Evolutionary conservation across 2,113 vertebrate genomes (phyloP).

Genomic region (Uria lomvia): DNA sequence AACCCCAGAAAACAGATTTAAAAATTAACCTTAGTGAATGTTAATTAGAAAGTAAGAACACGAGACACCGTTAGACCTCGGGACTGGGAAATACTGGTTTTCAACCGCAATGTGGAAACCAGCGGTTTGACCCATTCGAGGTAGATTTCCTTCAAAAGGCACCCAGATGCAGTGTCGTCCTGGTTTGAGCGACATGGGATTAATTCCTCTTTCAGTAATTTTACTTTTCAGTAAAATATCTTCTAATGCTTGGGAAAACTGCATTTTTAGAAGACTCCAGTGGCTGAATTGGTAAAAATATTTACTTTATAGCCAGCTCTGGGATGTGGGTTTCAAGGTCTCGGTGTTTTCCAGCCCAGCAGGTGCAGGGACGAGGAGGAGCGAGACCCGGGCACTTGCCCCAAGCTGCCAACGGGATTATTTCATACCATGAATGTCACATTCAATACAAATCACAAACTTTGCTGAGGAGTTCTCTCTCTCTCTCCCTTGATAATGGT

Average conservation of each 20-base stretch:
- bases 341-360: background rate
- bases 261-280: background rate
- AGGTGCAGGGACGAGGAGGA: background rate
- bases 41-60: background rate
- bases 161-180: background rate
- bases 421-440: background rate
- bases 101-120: rapidly evolving
- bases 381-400: background rate
- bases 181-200: background rate
- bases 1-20: background rate
- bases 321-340: background rate
- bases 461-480: background rate
- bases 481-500: background rate
- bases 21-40: background rate
- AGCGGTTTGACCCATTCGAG: background rate
- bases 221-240: background rate
- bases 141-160: background rate
- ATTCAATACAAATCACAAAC: background rate
- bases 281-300: background rate
- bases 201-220: background rate
- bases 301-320: background rate
- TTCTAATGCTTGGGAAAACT: background rate
- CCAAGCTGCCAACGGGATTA: background rate
- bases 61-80: background rate
- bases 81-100: background rate